phyloP scores from a whole-genome alignment of 1,140 invertebrate genomes.

The Rhynchophorus ferrugineus region DNA sequence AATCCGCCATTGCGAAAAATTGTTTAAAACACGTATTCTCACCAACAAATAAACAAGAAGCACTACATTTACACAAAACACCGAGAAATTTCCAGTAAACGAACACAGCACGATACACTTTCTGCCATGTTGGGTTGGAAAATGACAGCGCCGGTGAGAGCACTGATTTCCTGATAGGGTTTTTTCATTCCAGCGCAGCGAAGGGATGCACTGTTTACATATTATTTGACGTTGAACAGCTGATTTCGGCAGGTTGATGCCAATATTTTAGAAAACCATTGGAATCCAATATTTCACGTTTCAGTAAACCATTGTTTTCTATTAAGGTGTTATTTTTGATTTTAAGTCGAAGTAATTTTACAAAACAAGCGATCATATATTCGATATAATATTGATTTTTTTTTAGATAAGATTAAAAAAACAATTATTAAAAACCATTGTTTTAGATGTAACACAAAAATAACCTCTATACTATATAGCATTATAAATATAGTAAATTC shows the following conservation, averaged over 20 bases:
- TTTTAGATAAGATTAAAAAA: too few species aligned
- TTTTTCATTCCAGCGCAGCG: slow-evolving; percentile 15
- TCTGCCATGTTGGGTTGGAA: slow-evolving; percentile 39
- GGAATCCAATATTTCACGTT: background rate
- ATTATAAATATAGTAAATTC: too few species aligned
- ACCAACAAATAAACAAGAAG: slow-evolving; percentile 36
- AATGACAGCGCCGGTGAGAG: slow-evolving; percentile 31
- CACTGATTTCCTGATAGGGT: slow-evolving; percentile 13
- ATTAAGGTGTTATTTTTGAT: too few species aligned
- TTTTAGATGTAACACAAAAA: too few species aligned
- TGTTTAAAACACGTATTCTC: slow-evolving; percentile 10
- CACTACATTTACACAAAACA: slow-evolving; percentile 36
- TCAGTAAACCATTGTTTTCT: background rate
- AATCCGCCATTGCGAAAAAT: slow-evolving; percentile 57
- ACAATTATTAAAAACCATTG: too few species aligned
- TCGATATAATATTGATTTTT: too few species aligned
- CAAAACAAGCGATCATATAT: too few species aligned
- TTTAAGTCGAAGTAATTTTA: too few species aligned
- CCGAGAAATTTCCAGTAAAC: slow-evolving; percentile 47
- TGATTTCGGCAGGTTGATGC: slow-evolving; percentile 2
- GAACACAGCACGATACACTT: slow-evolving; percentile 48
- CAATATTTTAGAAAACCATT: background rate
- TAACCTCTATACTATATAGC: too few species aligned
- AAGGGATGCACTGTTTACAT: slow-evolving; percentile 17
- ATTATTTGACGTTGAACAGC: slow-evolving; percentile 15